Evolutionary conservation across 2,797 vertebrate species (phyloP), one percentile per base, ranked within the genome.

Genomic region (Sebastes aleutianus): DNA sequence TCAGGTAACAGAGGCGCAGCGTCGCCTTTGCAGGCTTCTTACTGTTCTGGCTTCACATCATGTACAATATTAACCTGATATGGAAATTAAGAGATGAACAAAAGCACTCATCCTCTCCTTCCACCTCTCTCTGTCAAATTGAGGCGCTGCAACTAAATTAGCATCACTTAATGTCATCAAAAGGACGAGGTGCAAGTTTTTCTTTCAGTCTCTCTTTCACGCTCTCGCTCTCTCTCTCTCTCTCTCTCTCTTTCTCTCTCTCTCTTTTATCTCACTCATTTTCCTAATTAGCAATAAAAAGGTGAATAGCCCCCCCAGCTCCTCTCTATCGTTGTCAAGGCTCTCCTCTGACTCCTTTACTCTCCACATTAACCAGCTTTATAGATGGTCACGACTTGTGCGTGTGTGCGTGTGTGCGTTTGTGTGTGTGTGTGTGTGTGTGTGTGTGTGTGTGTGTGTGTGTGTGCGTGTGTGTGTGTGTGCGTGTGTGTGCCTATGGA

Each of bases 221-320:
- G 9, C 32, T 34, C 32, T 27, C 5, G 3, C 27, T 75, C 14
- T 16, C 22, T 50, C 20, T n/a, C 32, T 34, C 32, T 34, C 9
- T 34, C 32, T 34, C 36, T 14, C 13, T 39, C 36, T 36, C 34
- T 56, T 67, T 18, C 27, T 76, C 20, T 59, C 43, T 58, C 9
- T 29, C 7, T 59, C 22, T 56, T 11, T 6, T 65, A 8, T 16
- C 16, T 39, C 36, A 22, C 61, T 54, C 53, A 72, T 36, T 54
- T 59, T 58, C 31, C 73, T 70, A 73, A 85, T 82, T 67, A 82
- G 65, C 65, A 63, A 68, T 82, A 67, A 66, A 59, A 57, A 78
- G 58, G 58, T 34, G 36, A 77, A 58, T 18, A 16, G 10, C 12
- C 29, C 43, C 22, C 22, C 11, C 1, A 18, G 81, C 70, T 34